A percentile compares a stretch with the other conserved stretches of the same genome.
phyloP scores from a whole-genome alignment of 2,797 vertebrate species.

The Avahi laniger region DNA sequence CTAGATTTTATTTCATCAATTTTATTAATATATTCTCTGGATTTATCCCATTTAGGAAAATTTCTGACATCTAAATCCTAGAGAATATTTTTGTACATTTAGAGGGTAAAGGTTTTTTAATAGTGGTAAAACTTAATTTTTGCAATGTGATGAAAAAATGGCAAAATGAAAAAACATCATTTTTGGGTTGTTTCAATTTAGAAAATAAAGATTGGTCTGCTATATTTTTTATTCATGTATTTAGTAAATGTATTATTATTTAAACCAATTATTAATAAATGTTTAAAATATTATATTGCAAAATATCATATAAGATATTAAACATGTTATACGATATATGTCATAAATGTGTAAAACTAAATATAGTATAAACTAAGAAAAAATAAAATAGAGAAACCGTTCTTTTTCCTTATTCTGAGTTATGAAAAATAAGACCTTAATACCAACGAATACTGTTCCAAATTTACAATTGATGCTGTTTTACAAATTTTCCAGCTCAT shows the following conservation, averaged over 20 bases:
- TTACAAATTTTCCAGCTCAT: constrained; percentile 42
- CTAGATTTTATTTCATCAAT: constrained; percentile 10
- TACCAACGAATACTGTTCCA: background rate
- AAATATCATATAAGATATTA: background rate
- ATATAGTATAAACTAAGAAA: background rate
- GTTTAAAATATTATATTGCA: background rate
- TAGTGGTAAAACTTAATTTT: background rate
- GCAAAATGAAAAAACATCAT: background rate
- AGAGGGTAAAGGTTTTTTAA: background rate
- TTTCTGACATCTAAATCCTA: background rate
- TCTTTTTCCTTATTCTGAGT: background rate
- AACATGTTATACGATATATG: background rate
- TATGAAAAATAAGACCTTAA: constrained; percentile 10
- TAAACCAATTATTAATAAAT: background rate
- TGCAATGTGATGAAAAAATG: background rate
- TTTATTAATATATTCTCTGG: background rate
- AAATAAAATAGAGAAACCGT: background rate
- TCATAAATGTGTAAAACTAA: background rate
- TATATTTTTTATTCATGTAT: background rate
- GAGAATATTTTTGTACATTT: background rate
- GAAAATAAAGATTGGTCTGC: background rate
- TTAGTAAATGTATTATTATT: background rate
- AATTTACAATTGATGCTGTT: constrained; percentile 34
- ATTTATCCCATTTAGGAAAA: background rate
- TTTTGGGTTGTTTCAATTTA: background rate